These are phyloP conservation scores for Pygoscelis antarcticus DNA, from an alignment of 2,113 vertebrate species.

Conservation along the genomic window DNA sequence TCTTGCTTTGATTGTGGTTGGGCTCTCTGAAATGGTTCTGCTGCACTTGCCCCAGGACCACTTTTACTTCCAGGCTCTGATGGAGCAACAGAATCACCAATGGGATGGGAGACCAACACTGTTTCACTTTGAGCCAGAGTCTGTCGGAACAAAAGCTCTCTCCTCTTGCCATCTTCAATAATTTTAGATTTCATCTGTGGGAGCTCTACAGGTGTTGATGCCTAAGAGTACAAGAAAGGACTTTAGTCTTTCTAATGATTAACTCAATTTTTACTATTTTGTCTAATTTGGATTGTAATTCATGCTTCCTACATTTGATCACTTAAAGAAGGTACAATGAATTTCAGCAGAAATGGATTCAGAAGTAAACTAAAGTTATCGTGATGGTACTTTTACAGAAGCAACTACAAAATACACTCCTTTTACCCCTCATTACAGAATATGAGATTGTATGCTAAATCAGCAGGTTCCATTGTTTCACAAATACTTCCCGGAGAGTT, in stretches of 20 bases:
- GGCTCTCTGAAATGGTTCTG: background rate
- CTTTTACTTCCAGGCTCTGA: background rate
- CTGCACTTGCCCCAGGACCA: background rate
- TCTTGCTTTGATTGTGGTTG: background rate
- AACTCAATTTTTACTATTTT: background rate
- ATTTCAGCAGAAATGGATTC: background rate
- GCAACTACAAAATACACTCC: background rate
- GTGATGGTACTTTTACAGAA: background rate
- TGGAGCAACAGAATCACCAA: background rate
- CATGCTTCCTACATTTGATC: background rate
- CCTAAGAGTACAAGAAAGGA: slow-evolving; percentile 68
- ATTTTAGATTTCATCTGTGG: slow-evolving; percentile 75
- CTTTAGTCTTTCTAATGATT: background rate
- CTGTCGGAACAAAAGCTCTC: slow-evolving; percentile 46
- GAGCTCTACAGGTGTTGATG: slow-evolving; percentile 80
- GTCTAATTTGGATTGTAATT: background rate
- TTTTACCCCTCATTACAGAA: background rate
- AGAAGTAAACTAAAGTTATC: background rate
- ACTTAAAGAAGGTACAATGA: background rate
- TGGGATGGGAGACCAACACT: background rate
- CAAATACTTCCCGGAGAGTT: background rate
- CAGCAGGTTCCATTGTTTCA: background rate
- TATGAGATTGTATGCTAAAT: background rate
- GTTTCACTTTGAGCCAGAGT: background rate
- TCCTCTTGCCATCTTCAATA: slow-evolving; percentile 53